Evolutionary conservation across 2,113 vertebrate genomes (phyloP), one percentile per base, ranked within the genome.

Genomic region (Leiothrix lutea): DNA sequence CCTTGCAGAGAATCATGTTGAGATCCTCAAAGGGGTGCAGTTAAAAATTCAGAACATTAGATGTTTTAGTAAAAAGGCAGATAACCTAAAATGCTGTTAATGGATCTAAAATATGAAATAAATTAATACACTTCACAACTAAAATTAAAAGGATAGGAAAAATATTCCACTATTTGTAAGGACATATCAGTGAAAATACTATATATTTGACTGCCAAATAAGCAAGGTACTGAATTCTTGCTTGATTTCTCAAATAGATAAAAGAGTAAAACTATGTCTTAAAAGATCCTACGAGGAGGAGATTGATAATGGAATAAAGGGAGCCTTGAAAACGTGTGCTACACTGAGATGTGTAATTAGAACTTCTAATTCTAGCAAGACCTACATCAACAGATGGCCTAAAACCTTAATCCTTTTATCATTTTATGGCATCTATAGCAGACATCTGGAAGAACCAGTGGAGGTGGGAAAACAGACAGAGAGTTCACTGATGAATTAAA

Each of bases 361-460:
- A 66, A 82, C 45, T 86, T 80, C 67, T 58, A 90, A 77, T 78
- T 79, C 67, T 73, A 92, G 71, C 38, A 93, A 80, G 67, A 77
- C 74, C 67, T 92, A 65, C 23, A 77, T 50, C 62, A 92, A 47
- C 66, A 92, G 90, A 92, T 90, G 53, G 50, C 50, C 88, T 82
- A 90, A 93, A 93, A 79, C 53, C 35, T 87, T 83, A 73, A 94
- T 77, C 42, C 40, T 70, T 96, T 92, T 88, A 88, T 92, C 58
- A 86, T 92, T 97, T 86, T 85, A 83, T 74, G 51, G 56, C n/a
- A 91, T 77, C 58, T 87, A 84, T 33, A 73, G 90, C 21, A 84
- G 71, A 92, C 79, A 80, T 72, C 54, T 82, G 80, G 65, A 92
- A 89, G 31, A 87, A 85, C 13, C 80, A 91, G 20, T 33, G 48